Evolutionary conservation across 2,113 vertebrate genomes (phyloP), one percentile per base, ranked within the genome.

Genomic region (Electrona antarctica): DNA sequence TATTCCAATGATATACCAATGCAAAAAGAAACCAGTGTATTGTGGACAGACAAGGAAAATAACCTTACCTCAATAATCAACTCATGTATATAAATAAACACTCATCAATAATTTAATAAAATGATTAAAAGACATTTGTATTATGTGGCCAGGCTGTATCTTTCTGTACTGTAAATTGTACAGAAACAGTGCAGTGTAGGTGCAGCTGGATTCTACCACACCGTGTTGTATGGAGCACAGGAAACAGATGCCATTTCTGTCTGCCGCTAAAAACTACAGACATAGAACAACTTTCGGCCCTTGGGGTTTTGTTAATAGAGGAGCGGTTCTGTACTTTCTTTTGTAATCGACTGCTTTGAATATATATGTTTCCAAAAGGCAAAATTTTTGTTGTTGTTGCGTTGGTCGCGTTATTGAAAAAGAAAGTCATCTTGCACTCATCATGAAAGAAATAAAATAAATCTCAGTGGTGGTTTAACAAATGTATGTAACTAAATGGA

Each of bases 161-260:
- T 76, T 81, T 33, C 77, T 77, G 57, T 85, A 70, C 77, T 77
- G 57, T 85, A 70, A 60, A 58, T 64, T 69, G 46, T 64, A 77
- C 74, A 69, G 77, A 78, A 85, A 85, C 80, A 77, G 73, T 41
- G 21, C 67, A 60, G 56, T 85, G 91, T 88, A 91, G 89, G 56
- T 85, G 91, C 89, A 91, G 89, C 90, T 93, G 92, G 86, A 93
- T 80, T 64, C 73, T 75, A 88, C 79, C 85, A 67, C 89, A 84
- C 81, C 46, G 79, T 83, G 79, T 83, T 77, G 78, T 74, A 85
- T 78, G 87, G 87, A 92, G 85, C 90, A 93, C 92, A 94, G 93
- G 93, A 94, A 94, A 94, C 93, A 94, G 93, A 93, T 94, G 93
- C 92, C 78, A 83, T 89, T 88, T 92, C 79, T 92, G 88, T 90